Percentiles rank a stretch among this genome's conserved stretches.
phyloP scores from a whole-genome alignment of 2,888 invertebrate species.

The Perdita meconis region DNA sequence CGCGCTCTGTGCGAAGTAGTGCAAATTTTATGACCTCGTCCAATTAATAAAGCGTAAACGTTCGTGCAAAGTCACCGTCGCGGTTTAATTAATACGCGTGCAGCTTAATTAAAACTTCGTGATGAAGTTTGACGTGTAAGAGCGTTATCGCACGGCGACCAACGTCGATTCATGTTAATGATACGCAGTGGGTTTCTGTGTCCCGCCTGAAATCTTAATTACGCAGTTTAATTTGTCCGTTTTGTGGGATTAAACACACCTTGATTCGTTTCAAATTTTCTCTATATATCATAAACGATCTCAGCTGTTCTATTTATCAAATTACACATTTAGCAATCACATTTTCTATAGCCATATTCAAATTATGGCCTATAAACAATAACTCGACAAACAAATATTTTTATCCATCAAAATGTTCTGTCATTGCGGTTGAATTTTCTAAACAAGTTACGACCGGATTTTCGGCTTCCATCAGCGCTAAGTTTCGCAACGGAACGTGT shows the following conservation, averaged over 20 bases:
- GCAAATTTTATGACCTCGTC: background rate
- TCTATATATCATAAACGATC: too few relatives aligned
- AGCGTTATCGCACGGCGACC: background rate
- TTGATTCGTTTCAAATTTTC: background rate
- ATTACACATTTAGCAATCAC: too few relatives aligned
- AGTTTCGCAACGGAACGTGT: background rate
- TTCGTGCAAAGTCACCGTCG: conserved; percentile 2
- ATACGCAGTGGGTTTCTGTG: conserved; percentile 9
- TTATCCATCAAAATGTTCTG: too few relatives aligned
- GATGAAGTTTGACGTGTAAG: background rate
- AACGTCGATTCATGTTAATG: conserved; percentile 14
- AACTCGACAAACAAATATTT: background rate
- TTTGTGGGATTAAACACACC: background rate
- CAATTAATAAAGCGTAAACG: conserved; percentile 11
- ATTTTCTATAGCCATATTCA: too few relatives aligned
- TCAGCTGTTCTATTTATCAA: too few relatives aligned
- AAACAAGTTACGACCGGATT: too few relatives aligned
- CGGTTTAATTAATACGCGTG: conserved; percentile 15
- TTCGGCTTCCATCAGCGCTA: background rate
- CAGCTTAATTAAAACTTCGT: conserved; percentile 26
- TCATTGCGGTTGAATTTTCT: too few relatives aligned
- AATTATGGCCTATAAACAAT: too few relatives aligned
- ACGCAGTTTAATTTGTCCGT: background rate
- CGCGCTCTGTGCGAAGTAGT: background rate
- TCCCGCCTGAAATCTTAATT: conserved; percentile 14